Base-by-base conservation (phyloP, 2,797 vertebrate species). In the Poeciliopsis paucimaculata region DNA sequence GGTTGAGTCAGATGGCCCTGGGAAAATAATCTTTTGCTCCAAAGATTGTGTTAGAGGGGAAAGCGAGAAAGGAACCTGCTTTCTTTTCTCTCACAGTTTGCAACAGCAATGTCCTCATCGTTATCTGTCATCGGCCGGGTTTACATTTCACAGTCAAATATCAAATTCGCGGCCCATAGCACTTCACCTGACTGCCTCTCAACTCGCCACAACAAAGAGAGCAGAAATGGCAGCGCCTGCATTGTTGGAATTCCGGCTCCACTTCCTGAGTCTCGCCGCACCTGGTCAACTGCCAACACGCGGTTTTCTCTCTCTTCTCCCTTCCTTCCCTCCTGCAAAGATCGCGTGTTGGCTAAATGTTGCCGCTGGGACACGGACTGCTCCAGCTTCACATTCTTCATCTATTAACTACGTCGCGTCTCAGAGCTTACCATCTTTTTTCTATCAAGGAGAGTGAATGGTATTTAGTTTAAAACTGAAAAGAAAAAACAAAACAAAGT, bases 191-290 rank as follows among this genome's bases (percentile, higher is more conserved):
- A 80, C 80, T 28, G 57, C 81, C 78, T 86, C 76, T 70, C 81
- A 9, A 74, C 76, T 79, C 39, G 4, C 83, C 85, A 77, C 85
- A 87, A 91, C 82, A 93, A 85, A 93, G 89, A 86, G 77, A 84
- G 88, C 73, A 83, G 79, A 90, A 90, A 90, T 77, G 85, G 86
- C 88, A 87, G 86, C 81, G 78, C 87, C 92, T 88, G 86, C 95
- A 95, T 96, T 95, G 94, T 92, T 96, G 92, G 93, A 94, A 96
- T 96, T 96, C 96, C 95, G 77, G 79, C 86, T 91, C 88, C 75
- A 93, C 94, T 96, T 96, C 93, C 95, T 91, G 90, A 93, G 93
- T 95, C 94, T 93, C 90, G 93, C 93, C 88, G 86, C 91, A 92
- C 90, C 91, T 94, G 94, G 94, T 87, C 26, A 13, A 18, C 79